Percentiles rank a stretch among this genome's conserved stretches.
Evolutionary conservation across 2,113 vertebrate genomes (phyloP).

Genomic region (Heterotis niloticus): DNA sequence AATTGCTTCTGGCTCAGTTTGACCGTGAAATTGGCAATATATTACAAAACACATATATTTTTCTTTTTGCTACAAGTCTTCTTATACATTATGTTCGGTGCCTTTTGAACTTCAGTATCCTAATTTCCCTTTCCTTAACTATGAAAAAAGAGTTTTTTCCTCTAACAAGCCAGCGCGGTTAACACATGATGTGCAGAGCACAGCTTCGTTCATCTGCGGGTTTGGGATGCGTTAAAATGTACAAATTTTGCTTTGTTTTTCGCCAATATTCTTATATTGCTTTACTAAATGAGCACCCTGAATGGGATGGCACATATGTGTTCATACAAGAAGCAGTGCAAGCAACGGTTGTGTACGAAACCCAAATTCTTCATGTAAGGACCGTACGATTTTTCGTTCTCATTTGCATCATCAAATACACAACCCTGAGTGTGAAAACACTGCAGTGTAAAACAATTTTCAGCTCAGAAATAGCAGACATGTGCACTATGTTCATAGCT

Average conservation of each 20-base stretch:
- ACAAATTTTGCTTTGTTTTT: no score
- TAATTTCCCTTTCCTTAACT: no score
- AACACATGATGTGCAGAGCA: background rate
- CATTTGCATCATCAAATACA: background rate
- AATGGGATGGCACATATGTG: no score
- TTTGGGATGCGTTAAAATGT: background rate
- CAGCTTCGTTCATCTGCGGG: background rate
- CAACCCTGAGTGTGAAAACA: background rate
- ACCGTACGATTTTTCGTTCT: background rate
- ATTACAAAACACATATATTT: no score
- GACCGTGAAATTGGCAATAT: no score
- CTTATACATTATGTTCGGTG: background rate
- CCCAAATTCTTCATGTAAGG: no score
- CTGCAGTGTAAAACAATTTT: background rate
- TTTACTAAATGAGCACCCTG: no score
- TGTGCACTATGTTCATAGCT: conserved; percentile 3
- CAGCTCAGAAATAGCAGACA: background rate
- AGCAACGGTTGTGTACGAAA: no score
- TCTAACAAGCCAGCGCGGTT: background rate
- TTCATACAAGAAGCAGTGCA: no score
- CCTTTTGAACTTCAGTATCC: background rate
- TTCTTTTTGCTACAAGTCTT: background rate
- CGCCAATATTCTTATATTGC: no score
- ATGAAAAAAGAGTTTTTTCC: background rate
- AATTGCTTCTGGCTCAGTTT: background rate